Percentiles rank a stretch among this genome's conserved stretches.
Evolutionary conservation across 2,113 vertebrate genomes (phyloP).

Genomic region (Pelvicachromis taeniatus): DNA sequence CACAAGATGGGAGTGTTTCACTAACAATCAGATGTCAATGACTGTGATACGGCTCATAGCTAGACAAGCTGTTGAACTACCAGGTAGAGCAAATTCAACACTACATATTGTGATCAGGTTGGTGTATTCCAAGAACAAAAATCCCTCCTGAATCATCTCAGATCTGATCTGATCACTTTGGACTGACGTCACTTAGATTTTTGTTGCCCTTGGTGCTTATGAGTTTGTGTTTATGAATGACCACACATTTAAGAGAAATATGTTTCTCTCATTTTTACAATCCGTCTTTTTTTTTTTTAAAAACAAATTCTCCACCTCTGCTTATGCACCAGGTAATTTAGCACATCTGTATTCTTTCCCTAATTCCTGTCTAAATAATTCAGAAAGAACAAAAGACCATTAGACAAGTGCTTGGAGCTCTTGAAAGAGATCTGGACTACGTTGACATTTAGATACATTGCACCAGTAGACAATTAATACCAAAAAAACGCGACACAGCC

Average conservation of each 20-base stretch:
- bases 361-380: background rate
- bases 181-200: background rate
- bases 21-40: background rate
- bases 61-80: background rate
- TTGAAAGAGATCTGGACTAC: background rate
- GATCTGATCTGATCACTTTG: background rate
- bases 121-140: background rate
- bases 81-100: background rate
- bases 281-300: no score
- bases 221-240: background rate
- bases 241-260: background rate
- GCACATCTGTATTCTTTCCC: background rate
- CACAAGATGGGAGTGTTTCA: background rate
- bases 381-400: background rate
- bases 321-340: background rate
- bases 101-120: background rate
- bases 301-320: no score
- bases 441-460: background rate
- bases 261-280: background rate
- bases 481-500: background rate
- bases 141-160: background rate
- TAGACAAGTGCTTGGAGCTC: background rate
- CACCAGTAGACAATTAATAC: background rate
- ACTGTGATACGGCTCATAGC: accelerated
- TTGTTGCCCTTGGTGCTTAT: background rate